Evolutionary conservation across 92 coral and sea anemone genomes (phyloP), one percentile per base, ranked within the genome.

Genomic region (Isaurus tuberculatus): DNA sequence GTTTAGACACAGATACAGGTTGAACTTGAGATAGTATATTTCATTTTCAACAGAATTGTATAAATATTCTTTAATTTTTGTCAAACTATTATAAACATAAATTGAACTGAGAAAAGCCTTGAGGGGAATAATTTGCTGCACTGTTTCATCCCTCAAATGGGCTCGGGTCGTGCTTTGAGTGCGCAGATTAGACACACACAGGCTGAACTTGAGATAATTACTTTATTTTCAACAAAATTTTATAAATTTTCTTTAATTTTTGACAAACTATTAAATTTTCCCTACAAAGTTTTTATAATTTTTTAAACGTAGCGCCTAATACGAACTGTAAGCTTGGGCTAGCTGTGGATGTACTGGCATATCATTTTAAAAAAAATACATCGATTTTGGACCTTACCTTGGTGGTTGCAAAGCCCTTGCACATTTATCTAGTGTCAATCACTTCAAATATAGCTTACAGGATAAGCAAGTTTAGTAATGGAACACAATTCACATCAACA

Each of bases 331-430:
- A 51, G n/a, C 0, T 0, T 51, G 60, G 60, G 60, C 60, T 51
- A n/a, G 14, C 60, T 51, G 60, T 51, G 5, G 60, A 51, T 51
- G 60, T 4, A 51, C 5, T 51, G 17, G 11, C 17, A n/a, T 36
- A 51, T 3, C 8, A 4, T 51, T 51, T 51, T 51, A 13, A 13
- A 61, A 61, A 7, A 19, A 61, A 10, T 7, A 22, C 1, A 10
- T 23, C 34, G 61, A n/a, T n/a, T n/a, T n/a, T n/a, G n/a, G n/a
- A 8, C 51, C 60, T 61, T 61, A 61, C 67, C 67, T 61, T 61
- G 67, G 31, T 61, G 67, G 67, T 61, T 61, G 29, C 67, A 61
- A 61, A 61, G 9, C 30, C 67, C 67, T 22, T 4, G 67, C 67
- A 61, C 67, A 23, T 61, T 61, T 61, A 61, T 61, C 0, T 28